phyloP scores from a whole-genome alignment of 2,797 vertebrate species.

The Acanthis flammea region DNA sequence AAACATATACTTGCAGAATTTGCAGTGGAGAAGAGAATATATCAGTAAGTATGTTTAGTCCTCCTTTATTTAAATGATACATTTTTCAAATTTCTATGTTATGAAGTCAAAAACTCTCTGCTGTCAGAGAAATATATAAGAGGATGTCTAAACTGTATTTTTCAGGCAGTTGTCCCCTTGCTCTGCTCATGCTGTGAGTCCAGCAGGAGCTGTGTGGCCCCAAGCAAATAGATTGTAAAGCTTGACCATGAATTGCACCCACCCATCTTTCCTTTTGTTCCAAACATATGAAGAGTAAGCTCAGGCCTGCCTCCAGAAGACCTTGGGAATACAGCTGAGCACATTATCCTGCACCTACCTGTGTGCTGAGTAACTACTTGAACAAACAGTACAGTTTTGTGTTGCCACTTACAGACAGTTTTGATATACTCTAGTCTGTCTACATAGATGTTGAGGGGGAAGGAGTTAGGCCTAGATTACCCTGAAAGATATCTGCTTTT shows the following conservation, averaged over 20 bases:
- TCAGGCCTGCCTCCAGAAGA: background rate
- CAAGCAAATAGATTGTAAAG: background rate
- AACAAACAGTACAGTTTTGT: background rate
- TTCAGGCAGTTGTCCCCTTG: background rate
- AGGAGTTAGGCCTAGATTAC: background rate
- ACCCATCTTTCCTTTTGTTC: background rate
- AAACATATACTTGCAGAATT: background rate
- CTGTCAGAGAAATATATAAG: background rate
- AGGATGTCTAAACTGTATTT: background rate
- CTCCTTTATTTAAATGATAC: background rate
- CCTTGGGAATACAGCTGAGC: background rate
- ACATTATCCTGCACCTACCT: background rate
- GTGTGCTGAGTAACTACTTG: background rate
- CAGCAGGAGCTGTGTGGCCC: background rate
- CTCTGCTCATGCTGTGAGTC: background rate
- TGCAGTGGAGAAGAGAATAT: background rate
- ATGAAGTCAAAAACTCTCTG: background rate
- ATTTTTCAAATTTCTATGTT: background rate
- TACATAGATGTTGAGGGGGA: background rate
- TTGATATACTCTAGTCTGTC: background rate
- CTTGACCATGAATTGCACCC: background rate
- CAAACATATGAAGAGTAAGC: background rate
- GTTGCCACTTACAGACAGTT: background rate
- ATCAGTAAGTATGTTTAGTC: background rate
- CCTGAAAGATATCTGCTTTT: background rate